Conservation (phyloP, 2,113 vertebrate species). For the Phalacrocorax pelagicus region DNA sequence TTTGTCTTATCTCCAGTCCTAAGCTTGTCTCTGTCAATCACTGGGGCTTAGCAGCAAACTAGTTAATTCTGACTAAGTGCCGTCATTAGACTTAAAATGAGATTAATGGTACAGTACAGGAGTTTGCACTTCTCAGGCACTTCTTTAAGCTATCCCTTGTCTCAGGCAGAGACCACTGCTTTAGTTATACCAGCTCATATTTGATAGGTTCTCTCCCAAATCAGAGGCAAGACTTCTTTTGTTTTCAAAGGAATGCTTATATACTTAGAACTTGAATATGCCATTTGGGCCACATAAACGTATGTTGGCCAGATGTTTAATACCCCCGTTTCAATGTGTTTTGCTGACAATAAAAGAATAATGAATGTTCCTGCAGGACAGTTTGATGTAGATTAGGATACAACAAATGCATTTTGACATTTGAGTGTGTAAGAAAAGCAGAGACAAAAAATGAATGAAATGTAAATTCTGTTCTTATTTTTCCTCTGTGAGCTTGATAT, state of each 20-base stretch:
- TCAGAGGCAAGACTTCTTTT: neutral
- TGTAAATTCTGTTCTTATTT: conserved; percentile 20
- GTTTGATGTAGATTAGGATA: conserved; percentile 39
- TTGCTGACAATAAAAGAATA: conserved; percentile 53
- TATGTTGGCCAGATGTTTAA: conserved; percentile 57
- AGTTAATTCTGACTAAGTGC: conserved; percentile 10
- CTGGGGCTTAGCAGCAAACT: neutral
- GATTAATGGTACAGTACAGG: neutral
- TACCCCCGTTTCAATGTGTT: conserved; percentile 30
- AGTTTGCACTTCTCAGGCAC: neutral
- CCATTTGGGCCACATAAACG: conserved; percentile 53
- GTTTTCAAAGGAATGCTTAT: conserved; percentile 14
- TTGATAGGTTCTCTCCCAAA: neutral
- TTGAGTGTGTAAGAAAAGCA: neutral
- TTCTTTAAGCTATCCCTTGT: neutral
- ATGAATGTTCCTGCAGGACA: conserved; percentile 35
- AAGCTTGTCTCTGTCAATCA: neutral
- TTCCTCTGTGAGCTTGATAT: conserved; percentile 10
- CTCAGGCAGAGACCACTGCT: neutral
- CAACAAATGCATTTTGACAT: conserved; percentile 33
- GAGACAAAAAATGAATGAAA: neutral
- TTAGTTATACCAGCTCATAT: neutral
- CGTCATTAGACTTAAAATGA: neutral
- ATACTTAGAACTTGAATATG: conserved; percentile 16
- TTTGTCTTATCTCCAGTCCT: neutral